Evolutionary conservation across 2,888 invertebrate species (phyloP).

Genomic region (Omphaloscelis lunosa): DNA sequence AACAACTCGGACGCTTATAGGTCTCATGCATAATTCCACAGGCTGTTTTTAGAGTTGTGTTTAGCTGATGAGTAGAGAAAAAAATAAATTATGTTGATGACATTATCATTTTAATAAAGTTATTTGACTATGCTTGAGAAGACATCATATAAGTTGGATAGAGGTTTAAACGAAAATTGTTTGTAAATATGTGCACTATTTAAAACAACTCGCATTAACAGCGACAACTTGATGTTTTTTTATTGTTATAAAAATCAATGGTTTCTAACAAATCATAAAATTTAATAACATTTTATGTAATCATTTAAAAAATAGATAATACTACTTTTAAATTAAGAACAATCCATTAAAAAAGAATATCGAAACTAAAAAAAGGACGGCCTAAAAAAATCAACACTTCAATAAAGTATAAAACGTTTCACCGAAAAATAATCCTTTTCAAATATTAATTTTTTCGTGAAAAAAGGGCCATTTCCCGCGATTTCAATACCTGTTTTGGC

Average conservation of each 20-base stretch:
- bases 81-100: neutral
- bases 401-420: conserved; percentile 18
- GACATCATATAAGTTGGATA: neutral
- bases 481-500: conserved; percentile 56
- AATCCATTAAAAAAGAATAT: neutral
- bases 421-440: conserved; percentile 31
- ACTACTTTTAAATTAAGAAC: neutral
- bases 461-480: conserved; percentile 33
- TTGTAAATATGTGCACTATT: no score
- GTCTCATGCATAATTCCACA: conserved; percentile 69
- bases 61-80: neutral
- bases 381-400: neutral
- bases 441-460: conserved; percentile 31
- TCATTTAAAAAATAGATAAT: neutral
- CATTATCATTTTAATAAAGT: neutral
- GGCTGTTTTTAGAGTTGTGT: conserved; percentile 3
- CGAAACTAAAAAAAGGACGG: neutral
- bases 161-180: neutral
- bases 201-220: neutral
- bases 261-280: neutral
- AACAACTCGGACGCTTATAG: conserved; percentile 63
- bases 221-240: neutral
- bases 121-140: neutral
- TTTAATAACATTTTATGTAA: neutral
- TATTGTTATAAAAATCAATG: neutral